These are phyloP conservation scores for Sceloporus tristichus DNA, from an alignment of 2,113 vertebrate species.

Conservation along the genomic window DNA sequence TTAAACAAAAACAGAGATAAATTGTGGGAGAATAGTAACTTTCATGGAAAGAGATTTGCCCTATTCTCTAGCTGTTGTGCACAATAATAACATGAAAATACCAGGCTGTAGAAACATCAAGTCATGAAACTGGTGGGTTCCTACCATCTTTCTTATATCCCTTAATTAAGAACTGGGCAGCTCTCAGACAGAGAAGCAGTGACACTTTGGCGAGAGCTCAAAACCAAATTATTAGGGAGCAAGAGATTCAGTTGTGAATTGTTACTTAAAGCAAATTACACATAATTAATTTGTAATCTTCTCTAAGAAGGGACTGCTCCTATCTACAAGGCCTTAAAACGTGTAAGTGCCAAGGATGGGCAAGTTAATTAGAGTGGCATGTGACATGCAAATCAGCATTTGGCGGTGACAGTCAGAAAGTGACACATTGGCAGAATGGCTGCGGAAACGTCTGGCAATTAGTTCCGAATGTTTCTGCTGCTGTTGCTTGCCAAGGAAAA, in stretches of 20 bases:
- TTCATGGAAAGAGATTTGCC: slow-evolving; percentile 9
- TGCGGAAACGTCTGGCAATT: slow-evolving; percentile 38
- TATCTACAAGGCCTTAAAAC: slow-evolving; percentile 21
- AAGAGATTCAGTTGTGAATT: slow-evolving; percentile 33
- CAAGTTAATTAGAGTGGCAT: slow-evolving; percentile 41
- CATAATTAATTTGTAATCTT: slow-evolving; percentile 49
- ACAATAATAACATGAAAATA: neutral
- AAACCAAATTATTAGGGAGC: slow-evolving; percentile 36
- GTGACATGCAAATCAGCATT: slow-evolving; percentile 1
- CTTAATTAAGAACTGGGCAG: slow-evolving; percentile 13
- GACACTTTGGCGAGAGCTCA: slow-evolving; percentile 22
- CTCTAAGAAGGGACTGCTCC: slow-evolving; percentile 12
- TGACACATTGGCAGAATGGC: neutral
- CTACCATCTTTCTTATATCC: neutral
- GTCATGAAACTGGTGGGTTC: neutral
- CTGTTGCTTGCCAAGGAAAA: slow-evolving; percentile 32
- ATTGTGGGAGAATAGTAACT: neutral
- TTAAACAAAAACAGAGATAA: slow-evolving; percentile 8
- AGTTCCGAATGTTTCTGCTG: neutral
- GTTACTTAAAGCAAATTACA: slow-evolving; percentile 31
- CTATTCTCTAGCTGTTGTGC: neutral
- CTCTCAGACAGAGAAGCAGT: neutral
- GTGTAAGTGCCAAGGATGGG: neutral
- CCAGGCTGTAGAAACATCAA: neutral
- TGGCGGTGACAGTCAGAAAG: slow-evolving; percentile 34